A percentile compares a stretch with the other conserved stretches of the same genome.
phyloP scores from a whole-genome alignment of 2,797 vertebrate species.

The Coregonus sp. region DNA sequence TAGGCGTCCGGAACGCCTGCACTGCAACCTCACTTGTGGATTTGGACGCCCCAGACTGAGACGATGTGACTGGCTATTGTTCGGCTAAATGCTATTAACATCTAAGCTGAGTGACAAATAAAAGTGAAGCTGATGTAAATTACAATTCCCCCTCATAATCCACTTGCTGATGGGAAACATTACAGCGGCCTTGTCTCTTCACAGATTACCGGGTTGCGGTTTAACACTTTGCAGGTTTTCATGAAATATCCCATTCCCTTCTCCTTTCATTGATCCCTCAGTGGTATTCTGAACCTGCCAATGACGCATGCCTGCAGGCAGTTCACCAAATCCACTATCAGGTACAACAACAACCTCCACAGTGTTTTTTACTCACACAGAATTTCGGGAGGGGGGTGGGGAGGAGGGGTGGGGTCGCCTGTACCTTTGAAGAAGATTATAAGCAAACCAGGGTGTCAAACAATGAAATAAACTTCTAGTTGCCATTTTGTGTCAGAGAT shows the following conservation, averaged over 20 bases:
- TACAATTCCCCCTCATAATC: slow-evolving; percentile 81
- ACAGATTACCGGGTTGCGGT: slow-evolving; percentile 77
- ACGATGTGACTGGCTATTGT: slow-evolving; percentile 76
- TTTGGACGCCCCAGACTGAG: slow-evolving; percentile 65
- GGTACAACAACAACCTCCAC: slow-evolving; percentile 81
- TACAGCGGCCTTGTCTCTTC: slow-evolving; percentile 80
- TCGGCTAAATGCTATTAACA: slow-evolving; percentile 81
- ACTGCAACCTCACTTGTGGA: slow-evolving; percentile 77
- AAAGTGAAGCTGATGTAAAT: slow-evolving; percentile 83
- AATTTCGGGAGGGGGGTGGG: slow-evolving; percentile 26
- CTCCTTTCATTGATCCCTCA: slow-evolving; percentile 73
- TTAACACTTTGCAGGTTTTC: slow-evolving; percentile 55
- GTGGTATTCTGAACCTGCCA: slow-evolving; percentile 82
- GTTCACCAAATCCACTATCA: slow-evolving; percentile 83
- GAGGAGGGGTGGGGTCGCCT: slow-evolving; percentile 15
- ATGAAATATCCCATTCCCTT: slow-evolving; percentile 27
- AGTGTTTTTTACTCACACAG: slow-evolving; percentile 30
- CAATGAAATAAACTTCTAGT: slow-evolving; percentile 32
- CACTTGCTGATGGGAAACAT: slow-evolving; percentile 81
- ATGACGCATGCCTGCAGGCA: slow-evolving; percentile 80
- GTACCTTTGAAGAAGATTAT: slow-evolving; percentile 63
- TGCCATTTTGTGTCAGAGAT: slow-evolving; percentile 23
- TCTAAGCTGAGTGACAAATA: slow-evolving; percentile 76
- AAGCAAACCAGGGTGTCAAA: slow-evolving; percentile 25
- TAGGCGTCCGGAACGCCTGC: slow-evolving; percentile 51